These are phyloP conservation scores for Kryptolebias ocellatus DNA, from an alignment of 2,797 vertebrate genomes.

Conservation along the genomic window DNA sequence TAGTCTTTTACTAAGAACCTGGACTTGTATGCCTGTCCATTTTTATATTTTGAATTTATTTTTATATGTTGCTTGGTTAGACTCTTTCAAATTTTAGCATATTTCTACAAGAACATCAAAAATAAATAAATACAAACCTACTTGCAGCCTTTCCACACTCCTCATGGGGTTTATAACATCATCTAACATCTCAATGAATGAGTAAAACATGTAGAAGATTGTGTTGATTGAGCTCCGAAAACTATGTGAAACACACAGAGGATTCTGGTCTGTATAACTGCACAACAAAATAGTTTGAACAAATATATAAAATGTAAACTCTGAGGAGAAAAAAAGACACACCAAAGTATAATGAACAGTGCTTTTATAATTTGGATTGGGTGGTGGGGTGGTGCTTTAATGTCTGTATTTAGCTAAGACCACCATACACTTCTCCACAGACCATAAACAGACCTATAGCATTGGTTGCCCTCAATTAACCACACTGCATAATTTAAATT, in stretches of 20 bases:
- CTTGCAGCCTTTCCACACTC: no score
- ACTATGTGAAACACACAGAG: conserved; percentile 13
- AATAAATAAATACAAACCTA: no score
- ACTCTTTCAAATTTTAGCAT: no score
- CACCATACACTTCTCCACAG: conserved; percentile 61
- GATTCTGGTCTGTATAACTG: conserved; percentile 33
- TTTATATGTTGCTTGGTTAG: no score
- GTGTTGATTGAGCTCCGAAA: no score
- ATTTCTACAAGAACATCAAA: no score
- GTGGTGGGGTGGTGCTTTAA: neutral
- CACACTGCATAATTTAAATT: conserved; percentile 72
- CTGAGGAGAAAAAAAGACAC: conserved; percentile 30
- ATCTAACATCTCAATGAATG: no score
- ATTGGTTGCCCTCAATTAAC: conserved; percentile 61
- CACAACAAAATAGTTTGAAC: conserved; percentile 14
- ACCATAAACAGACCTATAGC: conserved; percentile 49
- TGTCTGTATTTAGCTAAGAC: conserved; percentile 1
- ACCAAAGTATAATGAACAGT: conserved; percentile 33
- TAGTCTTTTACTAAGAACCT: no score
- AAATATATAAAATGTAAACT: conserved; percentile 28
- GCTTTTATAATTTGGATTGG: conserved; percentile 5
- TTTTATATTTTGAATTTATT: no score
- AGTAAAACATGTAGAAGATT: no score
- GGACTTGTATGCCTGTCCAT: no score
- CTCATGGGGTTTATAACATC: no score